Evolutionary conservation across 2,797 vertebrate species (phyloP), one percentile per base, ranked within the genome.

Genomic region (Limnodromus scolopaceus): DNA sequence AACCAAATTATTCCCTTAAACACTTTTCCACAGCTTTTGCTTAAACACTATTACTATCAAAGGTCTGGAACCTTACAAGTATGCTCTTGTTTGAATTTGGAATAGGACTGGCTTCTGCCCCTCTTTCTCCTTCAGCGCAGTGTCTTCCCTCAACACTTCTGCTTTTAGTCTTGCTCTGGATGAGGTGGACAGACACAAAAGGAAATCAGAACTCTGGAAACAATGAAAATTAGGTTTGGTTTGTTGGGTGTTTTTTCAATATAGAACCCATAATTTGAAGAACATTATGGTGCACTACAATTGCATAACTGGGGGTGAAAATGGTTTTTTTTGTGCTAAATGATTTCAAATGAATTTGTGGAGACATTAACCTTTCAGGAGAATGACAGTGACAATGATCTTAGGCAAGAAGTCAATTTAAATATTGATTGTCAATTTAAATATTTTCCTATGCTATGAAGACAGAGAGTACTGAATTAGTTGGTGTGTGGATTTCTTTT

Each of bases 161-260:
- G 4, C 5, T 58, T 88, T 72, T 58, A 61, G 8, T 60, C 16
- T 63, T 5, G 23, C 5, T 55, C n/a, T 78, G 11, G 5, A 64
- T 16, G 14, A 83, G 13, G 51, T 22, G 10, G 4, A 1, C 24
- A 70, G 19, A 66, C 6, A 48, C 2, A 68, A 65, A 78, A 7
- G 11, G 14, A 79, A 75, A 68, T 46, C 27, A 76, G 27, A 84
- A 61, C 27, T 65, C 68, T 32, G 24, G 17, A 63, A 89, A 58
- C 7, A 51, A 15, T 16, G 7, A 19, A 90, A 88, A 60, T 30
- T 0, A 69, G 2, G 28, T 86, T 45, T 24, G 1, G 1, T 28
- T 54, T 70, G 2, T 49, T n/a, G 6, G 18, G 10, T 39, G 36
- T 28, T 61, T 15, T 72, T 93, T 66, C n/a, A 39, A 39, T 11